phyloP scores from a whole-genome alignment of 2,113 vertebrate species.

The Engystomops pustulosus region DNA sequence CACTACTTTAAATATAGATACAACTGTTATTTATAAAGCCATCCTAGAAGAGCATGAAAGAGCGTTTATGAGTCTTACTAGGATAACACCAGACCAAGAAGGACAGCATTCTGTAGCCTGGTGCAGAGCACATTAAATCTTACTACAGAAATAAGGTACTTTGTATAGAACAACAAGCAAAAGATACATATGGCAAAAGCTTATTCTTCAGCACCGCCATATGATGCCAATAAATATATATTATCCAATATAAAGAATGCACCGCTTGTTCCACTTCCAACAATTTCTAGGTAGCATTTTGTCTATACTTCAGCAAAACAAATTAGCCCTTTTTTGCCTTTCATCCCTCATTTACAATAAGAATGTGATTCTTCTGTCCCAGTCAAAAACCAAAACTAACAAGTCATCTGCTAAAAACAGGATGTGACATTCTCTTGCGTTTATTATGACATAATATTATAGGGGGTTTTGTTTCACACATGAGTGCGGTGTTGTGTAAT shows the following conservation, averaged over 20 bases:
- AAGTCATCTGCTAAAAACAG: background rate
- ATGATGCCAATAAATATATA: no score
- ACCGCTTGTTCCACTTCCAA: no score
- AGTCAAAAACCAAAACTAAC: background rate
- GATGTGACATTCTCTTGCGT: background rate
- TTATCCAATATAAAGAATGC: no score
- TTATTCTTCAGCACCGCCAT: no score
- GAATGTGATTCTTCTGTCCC: background rate
- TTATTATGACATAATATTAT: no score
- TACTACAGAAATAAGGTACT: background rate
- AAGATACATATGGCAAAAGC: no score
- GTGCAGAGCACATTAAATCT: background rate
- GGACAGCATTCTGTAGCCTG: background rate
- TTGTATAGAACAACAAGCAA: background rate
- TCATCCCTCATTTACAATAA: no score
- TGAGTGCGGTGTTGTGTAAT: no score
- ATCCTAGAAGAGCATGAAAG: background rate
- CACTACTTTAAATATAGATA: conserved; percentile 46
- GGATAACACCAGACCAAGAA: background rate
- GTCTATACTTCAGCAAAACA: no score
- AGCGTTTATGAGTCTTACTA: background rate
- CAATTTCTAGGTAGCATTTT: no score
- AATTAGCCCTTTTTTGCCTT: no score
- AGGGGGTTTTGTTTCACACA: no score
- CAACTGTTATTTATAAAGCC: conserved; percentile 43